Percentiles rank a stretch among this genome's conserved stretches.
Conservation (phyloP, 2,113 vertebrate species). For the Anolis sagrei region DNA sequence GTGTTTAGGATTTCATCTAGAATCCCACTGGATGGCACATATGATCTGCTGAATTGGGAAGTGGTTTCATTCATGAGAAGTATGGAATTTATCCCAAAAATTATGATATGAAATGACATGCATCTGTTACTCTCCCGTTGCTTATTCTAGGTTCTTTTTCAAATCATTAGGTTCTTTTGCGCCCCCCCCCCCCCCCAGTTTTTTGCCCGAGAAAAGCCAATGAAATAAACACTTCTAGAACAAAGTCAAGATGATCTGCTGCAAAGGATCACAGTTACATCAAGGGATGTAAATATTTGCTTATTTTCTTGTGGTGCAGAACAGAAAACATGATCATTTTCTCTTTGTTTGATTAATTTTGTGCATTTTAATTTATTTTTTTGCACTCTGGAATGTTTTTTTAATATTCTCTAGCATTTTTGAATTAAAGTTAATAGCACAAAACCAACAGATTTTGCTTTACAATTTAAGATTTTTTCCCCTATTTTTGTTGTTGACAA, state of each 20-base stretch:
- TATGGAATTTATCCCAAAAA: conserved; percentile 6
- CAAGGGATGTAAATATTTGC: too few species aligned
- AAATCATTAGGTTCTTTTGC: neutral
- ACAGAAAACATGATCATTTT: too few species aligned
- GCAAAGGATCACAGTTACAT: neutral
- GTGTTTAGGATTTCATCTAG: neutral
- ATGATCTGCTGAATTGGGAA: neutral
- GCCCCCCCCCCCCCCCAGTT: conserved; percentile 33
- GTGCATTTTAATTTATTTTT: too few species aligned
- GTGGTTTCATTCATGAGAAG: neutral
- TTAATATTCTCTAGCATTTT: too few species aligned
- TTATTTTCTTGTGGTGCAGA: too few species aligned
- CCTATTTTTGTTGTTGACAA: too few species aligned
- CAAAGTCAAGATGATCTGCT: neutral
- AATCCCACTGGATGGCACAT: neutral
- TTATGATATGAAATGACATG: conserved; percentile 8
- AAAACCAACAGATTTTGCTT: too few species aligned
- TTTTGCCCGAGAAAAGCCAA: conserved; percentile 6
- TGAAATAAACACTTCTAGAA: conserved; percentile 31
- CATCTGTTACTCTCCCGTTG: conserved; percentile 21
- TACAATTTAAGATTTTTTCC: too few species aligned
- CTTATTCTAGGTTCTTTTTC: neutral
- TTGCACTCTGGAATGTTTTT: too few species aligned
- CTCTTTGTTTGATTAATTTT: too few species aligned
- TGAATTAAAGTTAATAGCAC: too few species aligned